phyloP scores from a whole-genome alignment of 2,888 invertebrate genomes.

The Cyaniris semiargus region DNA sequence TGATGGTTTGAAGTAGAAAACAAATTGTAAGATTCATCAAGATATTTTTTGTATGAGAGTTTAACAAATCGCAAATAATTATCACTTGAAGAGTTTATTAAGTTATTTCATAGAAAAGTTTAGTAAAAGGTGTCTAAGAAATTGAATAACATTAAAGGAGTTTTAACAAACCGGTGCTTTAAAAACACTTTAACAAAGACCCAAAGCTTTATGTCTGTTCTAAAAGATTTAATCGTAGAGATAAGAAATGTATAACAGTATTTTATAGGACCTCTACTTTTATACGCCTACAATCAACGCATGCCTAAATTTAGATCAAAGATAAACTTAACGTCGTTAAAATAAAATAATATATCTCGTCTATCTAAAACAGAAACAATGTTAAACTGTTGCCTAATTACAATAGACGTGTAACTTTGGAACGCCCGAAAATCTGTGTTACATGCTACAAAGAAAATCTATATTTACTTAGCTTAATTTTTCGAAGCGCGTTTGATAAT shows the following conservation, averaged over 20 bases:
- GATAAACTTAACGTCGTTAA: neutral
- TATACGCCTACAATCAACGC: constrained; percentile 11
- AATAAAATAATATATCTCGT: neutral
- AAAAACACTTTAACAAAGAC: neutral
- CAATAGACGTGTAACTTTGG: too few species aligned
- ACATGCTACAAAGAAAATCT: neutral
- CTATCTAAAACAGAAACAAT: neutral
- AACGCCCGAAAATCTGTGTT: too few species aligned
- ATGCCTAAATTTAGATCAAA: neutral
- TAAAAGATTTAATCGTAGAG: constrained; percentile 1
- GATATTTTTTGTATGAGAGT: neutral
- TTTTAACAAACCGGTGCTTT: neutral
- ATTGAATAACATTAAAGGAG: too few species aligned
- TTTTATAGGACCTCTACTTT: constrained; percentile 8
- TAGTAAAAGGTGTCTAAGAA: too few species aligned
- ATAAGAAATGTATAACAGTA: constrained; percentile 14
- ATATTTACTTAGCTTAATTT: too few species aligned
- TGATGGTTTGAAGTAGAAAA: neutral
- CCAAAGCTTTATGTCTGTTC: neutral
- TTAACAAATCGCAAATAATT: neutral
- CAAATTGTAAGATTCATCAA: neutral
- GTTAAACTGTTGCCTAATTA: neutral
- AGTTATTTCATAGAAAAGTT: too few species aligned
- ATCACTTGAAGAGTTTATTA: neutral
- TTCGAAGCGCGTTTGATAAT: too few species aligned